Evolutionary conservation across 2,113 vertebrate species (phyloP).

Genomic region (Corvus moneduloides): DNA sequence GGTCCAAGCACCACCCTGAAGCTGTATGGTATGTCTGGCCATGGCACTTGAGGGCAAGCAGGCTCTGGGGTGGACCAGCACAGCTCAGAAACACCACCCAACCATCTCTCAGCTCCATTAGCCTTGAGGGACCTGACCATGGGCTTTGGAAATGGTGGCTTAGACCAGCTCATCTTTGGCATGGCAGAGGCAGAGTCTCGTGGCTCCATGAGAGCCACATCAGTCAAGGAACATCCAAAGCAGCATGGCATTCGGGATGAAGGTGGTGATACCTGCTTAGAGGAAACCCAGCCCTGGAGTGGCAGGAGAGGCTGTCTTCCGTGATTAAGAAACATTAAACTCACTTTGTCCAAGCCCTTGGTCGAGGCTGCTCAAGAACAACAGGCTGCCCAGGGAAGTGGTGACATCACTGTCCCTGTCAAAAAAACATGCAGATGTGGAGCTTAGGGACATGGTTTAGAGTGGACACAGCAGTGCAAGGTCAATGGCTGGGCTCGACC

Average conservation of each 20-base stretch:
- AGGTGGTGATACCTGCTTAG: not conserved
- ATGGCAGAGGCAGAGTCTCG: not conserved
- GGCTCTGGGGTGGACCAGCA: not conserved
- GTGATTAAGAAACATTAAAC: not conserved
- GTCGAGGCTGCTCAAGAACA: not conserved
- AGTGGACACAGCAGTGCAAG: not conserved
- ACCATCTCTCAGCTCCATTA: not conserved
- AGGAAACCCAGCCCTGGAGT: not conserved
- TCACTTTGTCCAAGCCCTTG: not conserved
- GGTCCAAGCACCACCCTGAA: conserved; percentile 73
- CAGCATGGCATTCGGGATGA: not conserved
- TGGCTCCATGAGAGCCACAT: not conserved
- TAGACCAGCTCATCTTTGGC: not conserved
- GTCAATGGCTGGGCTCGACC: not conserved
- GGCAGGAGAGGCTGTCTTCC: not conserved
- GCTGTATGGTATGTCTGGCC: conserved; percentile 79
- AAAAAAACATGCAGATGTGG: not conserved
- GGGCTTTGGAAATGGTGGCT: not conserved
- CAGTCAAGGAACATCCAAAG: not conserved
- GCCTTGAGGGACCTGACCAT: not conserved
- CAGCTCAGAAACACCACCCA: not conserved
- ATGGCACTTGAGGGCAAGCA: not conserved
- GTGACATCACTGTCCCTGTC: not conserved
- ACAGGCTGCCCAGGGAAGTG: not conserved
- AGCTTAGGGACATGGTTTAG: not conserved